These are phyloP conservation scores for Acrocyrtus sp. DNA, from an alignment of 2,888 invertebrate genomes.

Conservation along the genomic window DNA sequence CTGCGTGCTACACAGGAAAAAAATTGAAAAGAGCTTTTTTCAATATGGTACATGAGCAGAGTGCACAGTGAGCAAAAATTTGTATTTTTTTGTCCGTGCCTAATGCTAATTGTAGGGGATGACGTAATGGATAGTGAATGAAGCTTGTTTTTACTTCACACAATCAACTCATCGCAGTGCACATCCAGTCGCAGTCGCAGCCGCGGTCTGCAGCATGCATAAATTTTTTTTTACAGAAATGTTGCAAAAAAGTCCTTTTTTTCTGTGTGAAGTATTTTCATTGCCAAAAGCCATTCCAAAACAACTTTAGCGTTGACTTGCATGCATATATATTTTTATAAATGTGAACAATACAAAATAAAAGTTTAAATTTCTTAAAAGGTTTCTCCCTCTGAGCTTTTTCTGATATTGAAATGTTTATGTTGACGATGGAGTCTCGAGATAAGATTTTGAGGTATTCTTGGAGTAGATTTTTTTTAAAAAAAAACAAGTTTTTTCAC, in stretches of 20 bases:
- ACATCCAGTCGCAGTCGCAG: slow-evolving; percentile 7
- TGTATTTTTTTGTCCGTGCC: too few relatives aligned
- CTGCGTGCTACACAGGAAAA: too few relatives aligned
- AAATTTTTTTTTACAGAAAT: not conserved
- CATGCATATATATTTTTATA: slow-evolving; percentile 18
- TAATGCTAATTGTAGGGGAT: slow-evolving; percentile 46
- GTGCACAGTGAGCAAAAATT: too few relatives aligned
- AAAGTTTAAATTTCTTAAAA: not conserved
- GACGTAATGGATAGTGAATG: too few relatives aligned
- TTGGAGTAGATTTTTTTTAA: too few relatives aligned
- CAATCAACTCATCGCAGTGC: slow-evolving; percentile 27
- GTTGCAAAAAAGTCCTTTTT: not conserved
- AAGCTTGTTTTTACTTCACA: too few relatives aligned
- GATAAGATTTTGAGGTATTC: too few relatives aligned
- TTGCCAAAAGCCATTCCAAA: not conserved
- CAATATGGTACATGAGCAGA: too few relatives aligned
- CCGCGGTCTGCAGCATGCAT: not conserved
- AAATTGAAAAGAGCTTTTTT: too few relatives aligned
- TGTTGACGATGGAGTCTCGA: not conserved
- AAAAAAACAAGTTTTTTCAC: too few relatives aligned
- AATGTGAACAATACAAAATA: slow-evolving; percentile 7
- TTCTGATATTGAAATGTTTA: not conserved
- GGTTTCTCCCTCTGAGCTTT: not conserved
- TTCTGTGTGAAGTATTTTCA: too few relatives aligned
- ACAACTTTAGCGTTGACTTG: not conserved